These are phyloP conservation scores for Dicaeum eximium DNA, from an alignment of 2,113 vertebrate genomes.

Conservation along the genomic window DNA sequence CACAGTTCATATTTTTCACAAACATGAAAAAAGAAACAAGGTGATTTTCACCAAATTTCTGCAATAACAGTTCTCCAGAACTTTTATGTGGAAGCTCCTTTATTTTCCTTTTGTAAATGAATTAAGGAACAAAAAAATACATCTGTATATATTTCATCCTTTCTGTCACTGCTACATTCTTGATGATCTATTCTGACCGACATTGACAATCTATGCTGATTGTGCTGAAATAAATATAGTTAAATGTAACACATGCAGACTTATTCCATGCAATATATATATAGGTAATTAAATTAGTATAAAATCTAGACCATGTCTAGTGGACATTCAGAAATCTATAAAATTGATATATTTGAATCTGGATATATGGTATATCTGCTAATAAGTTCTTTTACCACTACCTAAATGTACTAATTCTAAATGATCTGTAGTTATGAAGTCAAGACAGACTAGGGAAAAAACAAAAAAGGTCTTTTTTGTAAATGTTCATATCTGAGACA, in stretches of 20 bases:
- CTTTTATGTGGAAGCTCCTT: background rate
- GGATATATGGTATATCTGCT: background rate
- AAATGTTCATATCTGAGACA: background rate
- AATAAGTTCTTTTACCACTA: background rate
- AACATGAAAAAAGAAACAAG: background rate
- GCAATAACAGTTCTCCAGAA: background rate
- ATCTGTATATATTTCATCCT: background rate
- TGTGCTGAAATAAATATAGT: background rate
- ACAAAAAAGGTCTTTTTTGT: rapidly evolving
- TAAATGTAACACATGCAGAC: background rate
- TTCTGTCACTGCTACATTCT: background rate
- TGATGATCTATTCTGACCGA: background rate
- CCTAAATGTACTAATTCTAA: background rate
- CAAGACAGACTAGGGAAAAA: background rate
- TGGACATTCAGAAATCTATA: background rate
- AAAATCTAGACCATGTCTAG: background rate
- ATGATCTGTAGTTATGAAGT: background rate
- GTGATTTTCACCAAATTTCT: background rate
- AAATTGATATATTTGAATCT: background rate
- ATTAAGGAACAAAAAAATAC: background rate
- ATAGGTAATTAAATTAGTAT: background rate
- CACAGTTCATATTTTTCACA: background rate
- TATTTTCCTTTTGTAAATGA: background rate
- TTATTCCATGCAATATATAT: background rate
- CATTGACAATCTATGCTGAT: background rate